These are phyloP conservation scores for Phacellophora camtschatica DNA, from an alignment of 30 jellyfish, hydroid and myxozoan species.

Conservation along the genomic window DNA sequence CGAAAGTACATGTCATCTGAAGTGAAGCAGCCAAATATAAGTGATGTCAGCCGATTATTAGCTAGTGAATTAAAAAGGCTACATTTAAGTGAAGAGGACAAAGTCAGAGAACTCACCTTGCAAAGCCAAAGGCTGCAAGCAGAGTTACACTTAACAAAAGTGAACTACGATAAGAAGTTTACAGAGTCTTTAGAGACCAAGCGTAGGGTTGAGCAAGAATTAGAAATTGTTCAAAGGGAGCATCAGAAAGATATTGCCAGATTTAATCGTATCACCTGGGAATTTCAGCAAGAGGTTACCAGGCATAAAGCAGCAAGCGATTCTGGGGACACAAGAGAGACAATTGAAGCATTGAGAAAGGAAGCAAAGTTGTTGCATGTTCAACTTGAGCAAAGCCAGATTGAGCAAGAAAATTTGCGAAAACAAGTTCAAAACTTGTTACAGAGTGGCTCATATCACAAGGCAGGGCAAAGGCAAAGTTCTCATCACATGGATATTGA, in stretches of 20 bases:
- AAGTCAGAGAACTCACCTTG: constrained; percentile 74
- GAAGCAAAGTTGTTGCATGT: constrained; percentile 63
- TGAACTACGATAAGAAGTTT: constrained; percentile 84
- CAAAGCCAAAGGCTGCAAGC: constrained; percentile 88
- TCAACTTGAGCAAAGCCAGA: constrained; percentile 83
- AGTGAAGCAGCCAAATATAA: constrained; percentile 71
- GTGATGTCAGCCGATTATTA: constrained; percentile 77
- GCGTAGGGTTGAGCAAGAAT: constrained; percentile 93
- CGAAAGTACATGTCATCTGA: constrained; percentile 81
- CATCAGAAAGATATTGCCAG: constrained; percentile 95
- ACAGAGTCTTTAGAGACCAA: constrained; percentile 84
- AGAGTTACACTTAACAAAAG: constrained; percentile 83
- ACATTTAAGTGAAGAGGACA: constrained; percentile 82
- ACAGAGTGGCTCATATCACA: constrained; percentile 20
- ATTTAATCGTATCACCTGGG: constrained; percentile 91
- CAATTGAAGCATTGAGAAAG: constrained; percentile 76
- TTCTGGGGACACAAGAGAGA: constrained; percentile 54
- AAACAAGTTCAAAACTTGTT: constrained; percentile 74
- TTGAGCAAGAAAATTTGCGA: constrained; percentile 84
- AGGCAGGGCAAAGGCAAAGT: constrained; percentile 40
- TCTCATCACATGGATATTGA: constrained; percentile 63
- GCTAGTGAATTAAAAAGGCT: constrained; percentile 84
- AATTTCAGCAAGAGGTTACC: constrained; percentile 77
- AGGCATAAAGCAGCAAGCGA: constrained; percentile 73
- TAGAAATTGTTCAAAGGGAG: constrained; percentile 94